Evolutionary conservation across 2,113 vertebrate genomes (phyloP), one percentile per base, ranked within the genome.

Genomic region (Hydrochoerus hydrochaeris): DNA sequence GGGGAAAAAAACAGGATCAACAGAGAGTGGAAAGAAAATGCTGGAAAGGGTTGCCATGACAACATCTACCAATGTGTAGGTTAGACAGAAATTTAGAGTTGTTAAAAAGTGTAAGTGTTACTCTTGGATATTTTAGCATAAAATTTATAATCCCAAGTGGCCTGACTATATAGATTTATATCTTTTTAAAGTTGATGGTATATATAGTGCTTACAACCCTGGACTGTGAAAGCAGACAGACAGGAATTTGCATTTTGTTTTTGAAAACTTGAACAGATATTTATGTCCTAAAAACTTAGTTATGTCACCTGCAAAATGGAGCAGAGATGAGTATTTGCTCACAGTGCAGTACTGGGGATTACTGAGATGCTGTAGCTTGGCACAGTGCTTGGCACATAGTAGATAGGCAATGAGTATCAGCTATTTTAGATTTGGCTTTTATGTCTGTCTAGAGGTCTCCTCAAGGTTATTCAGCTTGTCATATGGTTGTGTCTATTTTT

Each of bases 401-500:
- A 85, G 41, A 28, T 41, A 82, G 63, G 95, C 49, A 77, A 26
- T 93, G 52, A 63, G 28, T 12, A 9, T 49, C 24, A 35, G 35
- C 41, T 77, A 46, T 77, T 82, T 57, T 10, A n/a, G 35, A 32
- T 88, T 85, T 93, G 49, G 57, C 75, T 84, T 85, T 65, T 78
- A 30, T 58, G 58, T 82, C 60, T 95, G 26, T 57, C 35, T 87
- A 41, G 78, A 71, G 7, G 32, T 71, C 73, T 91, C 57, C 71
- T 96, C 65, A 85, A 69, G 62, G 32, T 71, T 85, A 63, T 78
- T 24, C 28, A 97, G 17, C 38, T 83, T 88, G 58, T 93, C 80
- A 63, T 83, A 71, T 83, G 54, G 30, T 85, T 93, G 32, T 65
- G 38, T 63, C 84, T 94, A 85, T 89, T 96, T 97, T 96, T 69